phyloP scores from a whole-genome alignment of 2,113 vertebrate genomes.

The Camelus dromedarius region DNA sequence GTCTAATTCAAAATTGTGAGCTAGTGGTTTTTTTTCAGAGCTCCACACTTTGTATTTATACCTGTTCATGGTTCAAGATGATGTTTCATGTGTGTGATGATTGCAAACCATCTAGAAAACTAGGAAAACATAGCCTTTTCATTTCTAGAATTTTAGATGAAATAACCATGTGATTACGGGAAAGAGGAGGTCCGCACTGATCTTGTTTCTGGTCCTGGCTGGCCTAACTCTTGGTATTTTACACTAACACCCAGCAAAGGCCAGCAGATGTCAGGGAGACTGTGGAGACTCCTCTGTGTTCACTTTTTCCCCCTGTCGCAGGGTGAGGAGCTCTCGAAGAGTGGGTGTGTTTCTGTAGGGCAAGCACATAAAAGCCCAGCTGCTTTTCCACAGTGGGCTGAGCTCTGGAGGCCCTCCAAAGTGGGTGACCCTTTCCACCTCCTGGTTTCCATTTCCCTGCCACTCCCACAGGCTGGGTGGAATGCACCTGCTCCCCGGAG shows the following conservation, averaged over 20 bases:
- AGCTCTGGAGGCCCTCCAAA: constrained; percentile 39
- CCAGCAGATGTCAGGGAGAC: background rate
- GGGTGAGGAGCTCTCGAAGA: background rate
- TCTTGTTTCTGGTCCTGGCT: background rate
- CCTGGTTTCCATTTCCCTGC: background rate
- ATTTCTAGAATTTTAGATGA: background rate
- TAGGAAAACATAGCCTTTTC: background rate
- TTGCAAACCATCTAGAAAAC: background rate
- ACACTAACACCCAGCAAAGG: background rate
- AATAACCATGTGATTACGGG: background rate
- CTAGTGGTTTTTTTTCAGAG: constrained; percentile 23
- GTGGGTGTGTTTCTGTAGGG: constrained; percentile 47
- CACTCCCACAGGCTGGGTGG: constrained; percentile 42
- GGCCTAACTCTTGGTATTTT: background rate
- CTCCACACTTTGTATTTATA: background rate
- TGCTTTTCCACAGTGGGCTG: background rate
- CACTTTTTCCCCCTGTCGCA: background rate
- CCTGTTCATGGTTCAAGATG: background rate
- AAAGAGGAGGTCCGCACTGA: background rate
- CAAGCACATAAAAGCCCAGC: constrained; percentile 10
- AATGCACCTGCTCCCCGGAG: constrained; percentile 8
- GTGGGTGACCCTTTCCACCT: background rate
- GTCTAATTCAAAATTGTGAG: constrained; percentile 32
- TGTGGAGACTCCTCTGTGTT: background rate
- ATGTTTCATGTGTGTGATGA: background rate